phyloP scores from a whole-genome alignment of 1,140 invertebrate species.

The Plectrocnemia conspersa region DNA sequence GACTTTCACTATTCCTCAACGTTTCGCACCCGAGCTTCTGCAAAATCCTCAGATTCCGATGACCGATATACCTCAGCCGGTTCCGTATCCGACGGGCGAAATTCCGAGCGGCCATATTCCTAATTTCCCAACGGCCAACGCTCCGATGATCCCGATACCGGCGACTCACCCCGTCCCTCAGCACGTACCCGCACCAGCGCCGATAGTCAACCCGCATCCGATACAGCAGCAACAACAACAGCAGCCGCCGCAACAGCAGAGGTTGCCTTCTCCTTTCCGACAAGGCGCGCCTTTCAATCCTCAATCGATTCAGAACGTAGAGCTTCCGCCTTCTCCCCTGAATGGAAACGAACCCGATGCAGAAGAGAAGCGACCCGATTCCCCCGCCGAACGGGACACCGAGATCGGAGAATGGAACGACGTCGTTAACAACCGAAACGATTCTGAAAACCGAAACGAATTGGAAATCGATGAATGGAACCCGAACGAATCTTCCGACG shows the following conservation, averaged over 20 bases:
- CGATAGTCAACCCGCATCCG: constrained; percentile 33
- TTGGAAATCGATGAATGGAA: constrained; percentile 32
- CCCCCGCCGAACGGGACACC: constrained; percentile 9
- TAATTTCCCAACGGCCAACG: constrained; percentile 26
- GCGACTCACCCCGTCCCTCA: constrained; percentile 22
- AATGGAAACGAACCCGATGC: constrained; percentile 14
- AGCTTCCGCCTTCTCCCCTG: constrained; percentile 20
- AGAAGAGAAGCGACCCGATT: constrained; percentile 14
- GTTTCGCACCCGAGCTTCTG: constrained; percentile 37
- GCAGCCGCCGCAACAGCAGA: constrained; percentile 29
- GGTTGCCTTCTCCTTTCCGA: constrained; percentile 32
- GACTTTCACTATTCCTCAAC: constrained; percentile 54
- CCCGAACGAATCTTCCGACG: constrained; percentile 12
- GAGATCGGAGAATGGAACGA: constrained; percentile 14
- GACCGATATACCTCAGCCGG: constrained; percentile 12
- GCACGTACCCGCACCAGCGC: constrained; percentile 21
- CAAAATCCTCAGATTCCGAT: constrained; percentile 19
- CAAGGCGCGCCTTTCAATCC: constrained; percentile 28
- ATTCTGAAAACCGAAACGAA: no score
- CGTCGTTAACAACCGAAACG: constrained; percentile 14
- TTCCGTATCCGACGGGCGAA: constrained; percentile 14
- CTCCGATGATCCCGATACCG: constrained; percentile 31
- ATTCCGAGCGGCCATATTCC: constrained; percentile 31
- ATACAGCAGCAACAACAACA: constrained; percentile 30
- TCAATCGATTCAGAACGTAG: constrained; percentile 25